Evolutionary conservation across 2,797 vertebrate species (phyloP).

Genomic region (Aplochiton taeniatus): DNA sequence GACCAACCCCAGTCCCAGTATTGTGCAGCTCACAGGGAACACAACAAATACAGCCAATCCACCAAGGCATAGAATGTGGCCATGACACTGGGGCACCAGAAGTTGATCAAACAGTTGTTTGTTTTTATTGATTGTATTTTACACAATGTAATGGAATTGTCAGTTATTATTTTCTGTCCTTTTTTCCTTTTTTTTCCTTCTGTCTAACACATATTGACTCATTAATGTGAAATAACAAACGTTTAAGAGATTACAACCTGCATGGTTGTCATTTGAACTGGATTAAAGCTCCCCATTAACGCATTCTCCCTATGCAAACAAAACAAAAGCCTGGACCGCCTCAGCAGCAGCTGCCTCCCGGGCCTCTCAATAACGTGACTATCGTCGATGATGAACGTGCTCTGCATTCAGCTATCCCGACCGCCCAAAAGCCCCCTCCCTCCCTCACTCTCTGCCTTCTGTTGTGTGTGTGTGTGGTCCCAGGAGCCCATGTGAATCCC

Average conservation of each 20-base stretch:
- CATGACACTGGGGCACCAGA: too few species aligned
- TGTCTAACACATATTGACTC: too few species aligned
- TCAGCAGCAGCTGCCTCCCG: slow-evolving; percentile 28
- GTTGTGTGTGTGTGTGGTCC: slow-evolving; percentile 25
- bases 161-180: too few species aligned
- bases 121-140: too few species aligned
- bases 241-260: neutral
- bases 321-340: slow-evolving; percentile 44
- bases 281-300: slow-evolving; percentile 40
- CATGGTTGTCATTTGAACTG: slow-evolving; percentile 2
- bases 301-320: slow-evolving; percentile 26
- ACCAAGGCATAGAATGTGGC: neutral
- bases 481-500: slow-evolving; percentile 90
- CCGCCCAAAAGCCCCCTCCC: slow-evolving; percentile 25
- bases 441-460: slow-evolving; percentile 45
- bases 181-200: too few species aligned
- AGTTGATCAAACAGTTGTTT: too few species aligned
- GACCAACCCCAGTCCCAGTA: slow-evolving; percentile 26
- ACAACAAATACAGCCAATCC: neutral
- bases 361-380: slow-evolving; percentile 46
- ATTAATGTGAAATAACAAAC: neutral
- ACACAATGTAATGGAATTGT: too few species aligned
- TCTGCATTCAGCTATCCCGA: slow-evolving; percentile 39
- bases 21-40: neutral
- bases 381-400: slow-evolving; percentile 48